Evolutionary conservation across 2,113 vertebrate genomes (phyloP).

Genomic region (Dipodomys ordii): DNA sequence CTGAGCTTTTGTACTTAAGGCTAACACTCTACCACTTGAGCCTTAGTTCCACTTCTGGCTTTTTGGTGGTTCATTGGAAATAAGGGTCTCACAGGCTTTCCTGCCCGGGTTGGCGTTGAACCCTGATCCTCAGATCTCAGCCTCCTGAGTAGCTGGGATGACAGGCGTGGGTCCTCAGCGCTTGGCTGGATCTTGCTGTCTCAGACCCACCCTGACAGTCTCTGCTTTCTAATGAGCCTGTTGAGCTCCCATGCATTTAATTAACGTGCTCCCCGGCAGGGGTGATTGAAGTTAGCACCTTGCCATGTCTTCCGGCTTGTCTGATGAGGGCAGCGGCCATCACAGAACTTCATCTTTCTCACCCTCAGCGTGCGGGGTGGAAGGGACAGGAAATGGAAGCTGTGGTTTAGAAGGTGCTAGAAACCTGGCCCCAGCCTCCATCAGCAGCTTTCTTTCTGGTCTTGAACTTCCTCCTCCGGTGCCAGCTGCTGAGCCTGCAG

Average conservation of each 20-base stretch:
- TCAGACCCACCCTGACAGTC: background rate
- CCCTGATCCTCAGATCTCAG: too few relatives aligned
- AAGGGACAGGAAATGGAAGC: background rate
- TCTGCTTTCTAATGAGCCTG: constrained; percentile 23
- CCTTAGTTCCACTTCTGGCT: too few relatives aligned
- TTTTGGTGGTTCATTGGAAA: too few relatives aligned
- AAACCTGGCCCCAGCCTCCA: background rate
- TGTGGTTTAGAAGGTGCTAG: background rate
- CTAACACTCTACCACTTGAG: too few relatives aligned
- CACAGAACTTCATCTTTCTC: background rate
- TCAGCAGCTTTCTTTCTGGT: background rate
- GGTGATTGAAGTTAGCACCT: background rate
- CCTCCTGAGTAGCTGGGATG: too few relatives aligned
- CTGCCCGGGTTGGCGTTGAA: too few relatives aligned
- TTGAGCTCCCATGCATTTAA: background rate
- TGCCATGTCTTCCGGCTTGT: background rate
- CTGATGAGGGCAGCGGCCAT: background rate
- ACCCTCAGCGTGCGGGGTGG: background rate
- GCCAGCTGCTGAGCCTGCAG: background rate
- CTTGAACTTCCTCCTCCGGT: background rate
- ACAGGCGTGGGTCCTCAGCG: too few relatives aligned
- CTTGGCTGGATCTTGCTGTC: background rate
- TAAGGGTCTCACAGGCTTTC: too few relatives aligned
- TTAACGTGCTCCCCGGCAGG: background rate
- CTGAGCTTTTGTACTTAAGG: too few relatives aligned